These are phyloP conservation scores for Monoplex corrugatus DNA, from an alignment of 2,888 invertebrate species.

Conservation along the genomic window DNA sequence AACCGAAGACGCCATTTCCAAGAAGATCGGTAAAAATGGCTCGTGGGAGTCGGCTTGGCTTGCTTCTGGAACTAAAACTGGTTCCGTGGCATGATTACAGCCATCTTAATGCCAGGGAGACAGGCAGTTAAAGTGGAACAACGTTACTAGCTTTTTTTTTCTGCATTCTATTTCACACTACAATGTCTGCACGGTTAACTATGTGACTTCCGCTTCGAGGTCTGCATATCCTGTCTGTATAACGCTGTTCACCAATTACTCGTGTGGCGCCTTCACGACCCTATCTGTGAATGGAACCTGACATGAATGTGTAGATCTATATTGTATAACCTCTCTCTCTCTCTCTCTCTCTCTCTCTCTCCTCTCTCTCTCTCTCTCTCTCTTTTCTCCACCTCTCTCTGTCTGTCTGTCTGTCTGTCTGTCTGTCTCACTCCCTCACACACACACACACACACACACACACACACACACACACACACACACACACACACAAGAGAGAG, in stretches of 20 bases:
- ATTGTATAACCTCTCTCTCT: neutral
- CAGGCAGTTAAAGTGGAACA: constrained; percentile 25
- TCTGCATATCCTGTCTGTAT: neutral
- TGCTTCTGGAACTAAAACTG: neutral
- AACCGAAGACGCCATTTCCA: neutral
- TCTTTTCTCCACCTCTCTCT: too few relatives aligned
- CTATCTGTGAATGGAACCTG: too few relatives aligned
- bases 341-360: neutral
- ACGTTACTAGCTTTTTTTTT: neutral
- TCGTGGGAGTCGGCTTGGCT: neutral
- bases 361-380: neutral
- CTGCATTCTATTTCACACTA: neutral
- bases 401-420: neutral
- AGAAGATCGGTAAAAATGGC: constrained; percentile 11
- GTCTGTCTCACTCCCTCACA: neutral
- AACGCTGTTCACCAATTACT: too few relatives aligned
- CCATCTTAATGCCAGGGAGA: neutral
- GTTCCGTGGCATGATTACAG: constrained; percentile 27
- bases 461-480: neutral
- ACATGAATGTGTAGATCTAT: too few relatives aligned
- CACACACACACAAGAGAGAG: neutral
- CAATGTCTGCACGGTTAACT: neutral
- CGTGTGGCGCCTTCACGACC: too few relatives aligned
- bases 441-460: neutral
- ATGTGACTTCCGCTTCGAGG: constrained; percentile 6